Percentiles rank a stretch among this genome's conserved stretches.
These are phyloP conservation scores for Octomys mimax DNA, from an alignment of 2,797 vertebrate species.

Conservation along the genomic window DNA sequence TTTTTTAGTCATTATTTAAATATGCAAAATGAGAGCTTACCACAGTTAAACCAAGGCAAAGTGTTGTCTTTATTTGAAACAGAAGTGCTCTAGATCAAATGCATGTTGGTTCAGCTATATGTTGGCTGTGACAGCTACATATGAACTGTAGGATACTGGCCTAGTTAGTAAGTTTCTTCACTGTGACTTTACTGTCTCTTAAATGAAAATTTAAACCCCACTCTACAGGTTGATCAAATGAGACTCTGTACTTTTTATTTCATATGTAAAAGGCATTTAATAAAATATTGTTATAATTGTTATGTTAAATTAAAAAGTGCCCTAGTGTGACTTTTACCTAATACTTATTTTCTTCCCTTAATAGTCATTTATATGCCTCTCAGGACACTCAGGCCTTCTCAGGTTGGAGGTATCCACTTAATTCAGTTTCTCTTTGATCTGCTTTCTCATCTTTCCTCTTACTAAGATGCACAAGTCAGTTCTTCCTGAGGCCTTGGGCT, in stretches of 20 bases:
- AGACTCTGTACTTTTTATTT: not conserved
- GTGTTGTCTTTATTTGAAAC: not conserved
- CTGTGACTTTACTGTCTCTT: not conserved
- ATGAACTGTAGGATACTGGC: not conserved
- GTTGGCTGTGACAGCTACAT: not conserved
- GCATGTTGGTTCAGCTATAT: not conserved
- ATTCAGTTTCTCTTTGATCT: not conserved
- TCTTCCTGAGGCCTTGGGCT: not conserved
- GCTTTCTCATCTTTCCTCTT: not conserved
- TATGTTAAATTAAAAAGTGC: conserved; percentile 8
- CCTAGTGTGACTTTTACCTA: not conserved
- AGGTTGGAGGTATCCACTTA: not conserved
- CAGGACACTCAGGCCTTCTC: not conserved
- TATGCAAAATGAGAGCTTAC: not conserved
- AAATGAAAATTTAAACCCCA: conserved; percentile 20
- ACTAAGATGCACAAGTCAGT: not conserved
- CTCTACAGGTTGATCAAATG: not conserved
- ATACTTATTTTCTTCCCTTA: not conserved
- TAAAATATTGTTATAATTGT: conserved; percentile 8
- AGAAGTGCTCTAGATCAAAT: not conserved
- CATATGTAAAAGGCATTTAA: not conserved
- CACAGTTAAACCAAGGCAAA: not conserved
- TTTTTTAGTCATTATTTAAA: conserved; percentile 26
- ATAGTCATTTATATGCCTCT: not conserved
- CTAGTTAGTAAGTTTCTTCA: not conserved